phyloP scores from a whole-genome alignment of 2,888 invertebrate genomes.

The Metalampra italica region DNA sequence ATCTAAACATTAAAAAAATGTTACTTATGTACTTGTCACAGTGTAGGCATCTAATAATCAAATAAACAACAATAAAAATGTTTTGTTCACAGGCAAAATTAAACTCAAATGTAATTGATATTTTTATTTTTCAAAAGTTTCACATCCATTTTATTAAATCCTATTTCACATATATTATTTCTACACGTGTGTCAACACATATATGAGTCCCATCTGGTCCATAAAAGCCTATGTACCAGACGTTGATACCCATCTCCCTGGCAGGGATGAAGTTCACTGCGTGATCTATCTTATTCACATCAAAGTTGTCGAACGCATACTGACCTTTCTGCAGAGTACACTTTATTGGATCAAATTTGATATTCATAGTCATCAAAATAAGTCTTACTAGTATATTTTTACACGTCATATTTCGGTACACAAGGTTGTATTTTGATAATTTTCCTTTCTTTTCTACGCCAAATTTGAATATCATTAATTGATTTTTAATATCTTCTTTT shows the following conservation, averaged over 20 bases:
- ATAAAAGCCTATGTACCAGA: conserved; percentile 23
- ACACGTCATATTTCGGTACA: conserved; percentile 27
- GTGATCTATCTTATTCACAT: conserved; percentile 26
- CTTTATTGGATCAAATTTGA: conserved; percentile 24
- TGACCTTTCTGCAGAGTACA: conserved; percentile 30
- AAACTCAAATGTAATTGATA: too few relatives aligned
- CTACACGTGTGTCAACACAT: background rate
- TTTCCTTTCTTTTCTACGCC: conserved; percentile 17
- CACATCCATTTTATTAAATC: background rate
- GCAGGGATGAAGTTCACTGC: conserved; percentile 26
- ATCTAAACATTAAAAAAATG: too few relatives aligned
- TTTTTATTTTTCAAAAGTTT: background rate
- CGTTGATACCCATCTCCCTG: conserved; percentile 27
- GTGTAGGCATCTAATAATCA: too few relatives aligned
- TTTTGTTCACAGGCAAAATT: too few relatives aligned
- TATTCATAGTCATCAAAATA: conserved; percentile 17
- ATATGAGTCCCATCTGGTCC: conserved; percentile 18
- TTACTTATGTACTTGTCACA: too few relatives aligned
- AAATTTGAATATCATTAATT: conserved; percentile 24
- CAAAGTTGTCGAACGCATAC: conserved; percentile 25
- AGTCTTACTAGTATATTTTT: conserved; percentile 28
- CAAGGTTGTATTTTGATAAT: conserved; percentile 19
- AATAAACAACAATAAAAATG: too few relatives aligned
- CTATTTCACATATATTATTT: background rate
- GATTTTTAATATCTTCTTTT: conserved; percentile 24